These are phyloP conservation scores for Vanessa atalanta DNA, from an alignment of 1,140 invertebrate genomes.

Conservation along the genomic window DNA sequence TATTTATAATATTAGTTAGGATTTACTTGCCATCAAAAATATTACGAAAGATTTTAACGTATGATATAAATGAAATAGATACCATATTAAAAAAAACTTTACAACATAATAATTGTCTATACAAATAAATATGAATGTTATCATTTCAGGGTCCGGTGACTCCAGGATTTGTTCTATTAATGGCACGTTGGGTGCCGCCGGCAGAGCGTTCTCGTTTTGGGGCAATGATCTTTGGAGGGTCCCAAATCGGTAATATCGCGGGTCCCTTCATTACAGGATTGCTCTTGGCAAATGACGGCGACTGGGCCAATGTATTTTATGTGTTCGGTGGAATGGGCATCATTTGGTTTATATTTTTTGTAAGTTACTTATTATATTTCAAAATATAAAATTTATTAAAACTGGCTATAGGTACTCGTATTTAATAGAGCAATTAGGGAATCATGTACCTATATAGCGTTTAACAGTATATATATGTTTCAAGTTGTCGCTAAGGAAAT, in stretches of 20 bases:
- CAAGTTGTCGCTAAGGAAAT: too few species aligned
- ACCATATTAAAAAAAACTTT: neutral
- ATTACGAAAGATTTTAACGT: too few species aligned
- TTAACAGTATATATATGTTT: too few species aligned
- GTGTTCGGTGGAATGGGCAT: slow-evolving; percentile 89
- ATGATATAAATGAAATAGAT: too few species aligned
- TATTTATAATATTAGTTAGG: too few species aligned
- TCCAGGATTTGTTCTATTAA: slow-evolving; percentile 86
- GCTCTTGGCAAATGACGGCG: slow-evolving; percentile 83
- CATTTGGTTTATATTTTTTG: slow-evolving; percentile 87
- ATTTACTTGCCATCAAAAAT: too few species aligned
- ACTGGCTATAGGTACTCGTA: too few species aligned
- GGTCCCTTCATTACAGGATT: slow-evolving; percentile 86
- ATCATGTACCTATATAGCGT: too few species aligned
- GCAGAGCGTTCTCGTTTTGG: slow-evolving; percentile 87
- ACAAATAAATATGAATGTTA: slow-evolving; percentile 16
- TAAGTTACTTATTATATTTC: slow-evolving; percentile 58
- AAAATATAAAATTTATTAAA: neutral
- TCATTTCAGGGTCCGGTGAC: slow-evolving; percentile 83
- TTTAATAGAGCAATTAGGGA: too few species aligned
- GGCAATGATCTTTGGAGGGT: slow-evolving; percentile 87
- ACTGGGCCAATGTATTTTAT: slow-evolving; percentile 91
- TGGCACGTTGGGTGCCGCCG: slow-evolving; percentile 88
- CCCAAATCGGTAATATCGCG: slow-evolving; percentile 87
- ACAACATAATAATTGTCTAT: neutral